Percentiles rank a stretch among this genome's conserved stretches.
Conservation (phyloP, 2,888 invertebrate species). For the Bugula neritina region DNA sequence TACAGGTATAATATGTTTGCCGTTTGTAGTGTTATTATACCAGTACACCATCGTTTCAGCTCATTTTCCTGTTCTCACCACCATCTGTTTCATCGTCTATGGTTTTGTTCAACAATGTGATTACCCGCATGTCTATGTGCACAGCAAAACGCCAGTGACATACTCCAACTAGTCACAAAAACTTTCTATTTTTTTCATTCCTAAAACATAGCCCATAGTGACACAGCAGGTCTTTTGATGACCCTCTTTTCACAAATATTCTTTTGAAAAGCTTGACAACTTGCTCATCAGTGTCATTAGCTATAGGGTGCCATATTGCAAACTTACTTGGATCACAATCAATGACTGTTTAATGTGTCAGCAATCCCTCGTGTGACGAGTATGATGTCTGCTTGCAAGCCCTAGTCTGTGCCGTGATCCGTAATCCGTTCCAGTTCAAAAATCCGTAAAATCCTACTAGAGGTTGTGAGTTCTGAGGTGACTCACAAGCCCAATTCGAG, state of each 20-base stretch:
- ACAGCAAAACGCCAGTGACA: not conserved
- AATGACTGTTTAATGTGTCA: too few species aligned
- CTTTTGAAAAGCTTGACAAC: not conserved
- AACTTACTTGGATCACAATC: not conserved
- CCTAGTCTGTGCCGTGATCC: too few species aligned
- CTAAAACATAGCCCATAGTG: too few species aligned
- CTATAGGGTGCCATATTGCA: not conserved
- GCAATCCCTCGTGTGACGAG: too few species aligned
- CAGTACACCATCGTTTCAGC: not conserved
- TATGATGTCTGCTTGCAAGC: too few species aligned
- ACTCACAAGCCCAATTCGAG: too few species aligned
- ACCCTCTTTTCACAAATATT: slow-evolving; percentile 3
- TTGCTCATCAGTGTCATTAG: not conserved
- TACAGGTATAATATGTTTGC: not conserved
- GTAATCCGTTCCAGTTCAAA: too few species aligned
- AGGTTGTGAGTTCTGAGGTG: too few species aligned
- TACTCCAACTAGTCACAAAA: not conserved
- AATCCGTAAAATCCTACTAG: too few species aligned
- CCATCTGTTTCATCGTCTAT: not conserved
- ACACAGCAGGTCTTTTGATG: not conserved
- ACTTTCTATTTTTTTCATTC: too few species aligned
- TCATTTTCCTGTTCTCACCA: not conserved
- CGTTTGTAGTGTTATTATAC: slow-evolving; percentile 8
- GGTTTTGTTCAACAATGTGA: not conserved
- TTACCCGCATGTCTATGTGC: not conserved